Evolutionary conservation across 35 echinoderm and acorn worm genomes (phyloP).

Genomic region (Patiria miniata): DNA sequence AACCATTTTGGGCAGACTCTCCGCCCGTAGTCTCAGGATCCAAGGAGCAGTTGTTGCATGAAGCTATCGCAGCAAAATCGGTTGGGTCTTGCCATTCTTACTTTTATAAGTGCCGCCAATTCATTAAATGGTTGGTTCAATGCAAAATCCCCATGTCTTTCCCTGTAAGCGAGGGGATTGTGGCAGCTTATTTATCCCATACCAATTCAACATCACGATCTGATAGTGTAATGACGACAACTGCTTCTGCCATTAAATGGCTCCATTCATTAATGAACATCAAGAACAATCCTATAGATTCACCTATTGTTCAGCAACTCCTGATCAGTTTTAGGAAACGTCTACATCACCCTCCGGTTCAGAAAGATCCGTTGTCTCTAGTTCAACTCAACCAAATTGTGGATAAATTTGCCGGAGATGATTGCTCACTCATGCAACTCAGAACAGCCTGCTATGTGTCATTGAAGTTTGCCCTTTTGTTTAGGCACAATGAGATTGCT

Average conservation of each 20-base stretch:
- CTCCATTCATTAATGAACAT: not conserved
- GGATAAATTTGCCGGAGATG: too few relatives aligned
- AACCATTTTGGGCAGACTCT: not conserved
- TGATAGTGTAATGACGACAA: not conserved
- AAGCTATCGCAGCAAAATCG: not conserved
- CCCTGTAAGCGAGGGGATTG: not conserved
- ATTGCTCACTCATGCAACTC: too few relatives aligned
- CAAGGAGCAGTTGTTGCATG: slow-evolving; percentile 1
- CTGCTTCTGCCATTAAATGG: not conserved
- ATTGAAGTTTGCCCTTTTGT: too few relatives aligned
- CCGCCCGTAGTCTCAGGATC: not conserved
- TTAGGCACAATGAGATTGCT: too few relatives aligned
- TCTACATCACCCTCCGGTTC: not conserved
- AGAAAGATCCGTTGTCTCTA: not conserved
- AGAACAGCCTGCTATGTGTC: too few relatives aligned
- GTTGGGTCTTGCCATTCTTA: not conserved
- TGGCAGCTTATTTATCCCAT: not conserved
- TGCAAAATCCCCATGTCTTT: not conserved
- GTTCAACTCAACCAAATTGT: not conserved
- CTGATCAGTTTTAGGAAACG: not conserved
- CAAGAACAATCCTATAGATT: not conserved
- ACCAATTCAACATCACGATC: not conserved
- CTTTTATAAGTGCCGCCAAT: not conserved
- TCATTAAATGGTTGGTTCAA: not conserved
- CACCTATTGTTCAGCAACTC: not conserved